These are phyloP conservation scores for Apostichopus japonicus DNA, from an alignment of 35 echinoderm and acorn worm genomes.

Conservation along the genomic window DNA sequence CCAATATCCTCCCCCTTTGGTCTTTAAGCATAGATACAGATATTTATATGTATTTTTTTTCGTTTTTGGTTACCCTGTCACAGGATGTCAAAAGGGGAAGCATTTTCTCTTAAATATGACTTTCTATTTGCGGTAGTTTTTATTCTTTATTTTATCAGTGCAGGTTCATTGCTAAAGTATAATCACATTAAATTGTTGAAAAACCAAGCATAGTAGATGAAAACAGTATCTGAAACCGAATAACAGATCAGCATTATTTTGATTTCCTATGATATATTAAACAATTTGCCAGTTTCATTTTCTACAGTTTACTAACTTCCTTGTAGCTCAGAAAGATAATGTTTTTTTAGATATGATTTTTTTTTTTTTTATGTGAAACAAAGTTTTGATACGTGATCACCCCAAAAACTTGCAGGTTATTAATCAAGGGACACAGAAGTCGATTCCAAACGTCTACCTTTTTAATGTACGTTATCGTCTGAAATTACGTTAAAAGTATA, in stretches of 20 bases:
- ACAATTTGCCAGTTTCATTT: conserved; percentile 4
- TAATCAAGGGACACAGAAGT: too few species aligned
- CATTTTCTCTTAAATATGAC: conserved; percentile 20
- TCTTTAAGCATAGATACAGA: background rate
- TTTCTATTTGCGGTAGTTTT: conserved; percentile 13
- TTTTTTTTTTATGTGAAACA: background rate
- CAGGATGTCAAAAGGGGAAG: conserved; percentile 38
- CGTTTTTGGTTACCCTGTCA: background rate
- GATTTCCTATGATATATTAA: conserved; percentile 18
- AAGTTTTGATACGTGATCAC: background rate
- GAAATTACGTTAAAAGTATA: too few species aligned
- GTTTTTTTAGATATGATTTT: background rate
- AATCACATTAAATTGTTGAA: conserved; percentile 10
- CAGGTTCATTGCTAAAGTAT: background rate
- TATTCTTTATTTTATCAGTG: background rate
- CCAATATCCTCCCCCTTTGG: background rate
- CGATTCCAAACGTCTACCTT: too few species aligned
- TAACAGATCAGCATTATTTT: background rate
- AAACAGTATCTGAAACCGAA: conserved; percentile 10
- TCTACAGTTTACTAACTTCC: background rate
- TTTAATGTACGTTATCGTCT: too few species aligned
- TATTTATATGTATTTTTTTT: background rate
- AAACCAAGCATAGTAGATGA: background rate
- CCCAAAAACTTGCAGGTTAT: too few species aligned
- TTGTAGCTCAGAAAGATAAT: background rate